Percentiles rank a stretch among this genome's conserved stretches.
Evolutionary conservation across 2,888 invertebrate genomes (phyloP).

Genomic region (Melipona bicolor): DNA sequence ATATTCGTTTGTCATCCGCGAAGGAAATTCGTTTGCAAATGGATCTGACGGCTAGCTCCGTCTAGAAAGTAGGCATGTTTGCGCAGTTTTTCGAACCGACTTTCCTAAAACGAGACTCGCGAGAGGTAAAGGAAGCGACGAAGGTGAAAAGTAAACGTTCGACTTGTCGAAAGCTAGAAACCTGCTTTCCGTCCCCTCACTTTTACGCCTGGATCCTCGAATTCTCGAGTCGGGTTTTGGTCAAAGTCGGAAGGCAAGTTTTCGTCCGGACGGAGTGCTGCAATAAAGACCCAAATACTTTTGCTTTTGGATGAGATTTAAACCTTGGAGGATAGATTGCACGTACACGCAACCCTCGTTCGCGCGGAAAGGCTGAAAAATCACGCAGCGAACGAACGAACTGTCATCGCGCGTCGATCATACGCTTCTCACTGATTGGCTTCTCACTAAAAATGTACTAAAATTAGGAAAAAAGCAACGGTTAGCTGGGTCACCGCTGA

Average conservation of each 20-base stretch:
- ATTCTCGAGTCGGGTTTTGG: background rate
- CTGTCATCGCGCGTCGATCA: background rate
- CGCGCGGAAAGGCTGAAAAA: background rate
- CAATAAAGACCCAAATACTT: conserved; percentile 25
- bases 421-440: conserved; percentile 59
- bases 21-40: background rate
- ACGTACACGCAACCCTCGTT: conserved; percentile 12
- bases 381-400: background rate
- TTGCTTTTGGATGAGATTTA: conserved; percentile 2
- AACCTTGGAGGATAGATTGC: background rate
- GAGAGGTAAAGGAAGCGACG: background rate
- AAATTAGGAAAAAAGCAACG: conserved; percentile 34
- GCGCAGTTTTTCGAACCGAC: conserved; percentile 15
- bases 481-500: conserved; percentile 53
- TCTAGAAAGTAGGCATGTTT: conserved; percentile 25
- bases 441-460: conserved; percentile 51
- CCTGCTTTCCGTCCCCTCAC: conserved; percentile 16
- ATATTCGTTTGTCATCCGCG: background rate
- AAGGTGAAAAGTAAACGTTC: conserved; percentile 22
- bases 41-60: background rate
- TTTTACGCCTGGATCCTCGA: background rate
- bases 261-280: background rate
- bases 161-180: conserved; percentile 7
- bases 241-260: background rate
- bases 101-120: conserved; percentile 31